phyloP scores from a whole-genome alignment of 2,888 invertebrate species.

The Prosapia bicincta region DNA sequence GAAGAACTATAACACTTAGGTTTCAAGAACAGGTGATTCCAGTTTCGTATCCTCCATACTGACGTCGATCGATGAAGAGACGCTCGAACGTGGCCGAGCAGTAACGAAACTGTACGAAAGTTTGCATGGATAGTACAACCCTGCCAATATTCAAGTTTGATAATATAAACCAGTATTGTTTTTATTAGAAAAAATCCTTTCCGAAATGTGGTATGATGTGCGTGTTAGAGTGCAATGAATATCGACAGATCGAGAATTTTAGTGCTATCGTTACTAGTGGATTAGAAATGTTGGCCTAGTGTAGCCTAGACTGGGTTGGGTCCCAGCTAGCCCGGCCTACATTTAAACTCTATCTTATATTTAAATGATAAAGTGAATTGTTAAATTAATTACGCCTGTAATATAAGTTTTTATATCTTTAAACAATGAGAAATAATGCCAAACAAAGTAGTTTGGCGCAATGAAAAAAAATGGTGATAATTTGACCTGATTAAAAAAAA shows the following conservation, averaged over 20 bases:
- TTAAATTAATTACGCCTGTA: not conserved
- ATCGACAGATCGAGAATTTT: not conserved
- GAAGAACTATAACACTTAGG: not conserved
- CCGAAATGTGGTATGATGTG: not conserved
- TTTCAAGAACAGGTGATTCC: not conserved
- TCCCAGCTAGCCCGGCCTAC: not conserved
- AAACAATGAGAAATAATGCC: no score
- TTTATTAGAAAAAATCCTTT: slow-evolving; percentile 4
- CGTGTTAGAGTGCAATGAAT: not conserved
- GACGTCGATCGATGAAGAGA: not conserved
- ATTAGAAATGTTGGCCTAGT: not conserved
- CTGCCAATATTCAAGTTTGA: slow-evolving; percentile 18
- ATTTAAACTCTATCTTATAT: not conserved
- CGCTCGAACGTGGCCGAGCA: slow-evolving; percentile 10
- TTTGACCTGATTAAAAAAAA: no score
- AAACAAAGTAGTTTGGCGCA: no score
- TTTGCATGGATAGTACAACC: slow-evolving; percentile 20
- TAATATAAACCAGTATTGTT: slow-evolving; percentile 17
- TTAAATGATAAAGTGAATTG: not conserved
- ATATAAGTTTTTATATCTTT: no score
- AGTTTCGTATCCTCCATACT: not conserved
- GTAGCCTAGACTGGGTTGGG: not conserved
- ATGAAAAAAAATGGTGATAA: no score
- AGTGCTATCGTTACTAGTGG: not conserved
- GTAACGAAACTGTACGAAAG: slow-evolving; percentile 10